Conservation (phyloP, 2,888 invertebrate genomes). For the Caenorhabditis auriculariae region DNA sequence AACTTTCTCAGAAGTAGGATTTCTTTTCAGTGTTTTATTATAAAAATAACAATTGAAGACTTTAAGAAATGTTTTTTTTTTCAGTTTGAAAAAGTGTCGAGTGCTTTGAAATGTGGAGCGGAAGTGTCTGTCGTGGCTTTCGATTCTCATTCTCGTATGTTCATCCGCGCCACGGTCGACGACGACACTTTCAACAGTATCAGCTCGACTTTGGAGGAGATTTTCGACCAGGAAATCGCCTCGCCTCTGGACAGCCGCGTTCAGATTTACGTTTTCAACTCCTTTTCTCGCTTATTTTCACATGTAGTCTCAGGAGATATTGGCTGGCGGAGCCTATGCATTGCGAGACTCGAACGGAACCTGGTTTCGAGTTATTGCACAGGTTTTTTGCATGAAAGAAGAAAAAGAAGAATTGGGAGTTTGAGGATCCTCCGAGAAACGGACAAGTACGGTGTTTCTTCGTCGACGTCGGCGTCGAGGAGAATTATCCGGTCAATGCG, state of each 20-base stretch:
- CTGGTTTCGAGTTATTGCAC: constrained; percentile 40
- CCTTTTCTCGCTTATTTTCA: constrained; percentile 1
- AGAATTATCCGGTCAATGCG: constrained; percentile 32
- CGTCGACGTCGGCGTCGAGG: constrained; percentile 42
- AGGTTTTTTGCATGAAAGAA: constrained; percentile 12
- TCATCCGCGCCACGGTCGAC: constrained; percentile 20
- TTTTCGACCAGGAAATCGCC: constrained; percentile 22
- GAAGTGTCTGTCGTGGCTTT: constrained; percentile 18
- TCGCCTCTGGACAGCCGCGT: constrained; percentile 27
- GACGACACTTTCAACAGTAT: constrained; percentile 27
- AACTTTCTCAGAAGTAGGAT: too few relatives aligned
- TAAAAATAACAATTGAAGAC: too few relatives aligned
- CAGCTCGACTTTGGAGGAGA: constrained; percentile 16
- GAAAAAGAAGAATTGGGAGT: neutral
- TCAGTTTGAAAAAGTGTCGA: constrained; percentile 8
- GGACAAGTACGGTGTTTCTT: constrained; percentile 41
- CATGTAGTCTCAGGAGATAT: constrained; percentile 30
- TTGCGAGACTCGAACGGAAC: constrained; percentile 41
- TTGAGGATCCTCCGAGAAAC: constrained; percentile 29
- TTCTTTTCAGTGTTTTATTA: too few relatives aligned
- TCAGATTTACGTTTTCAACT: constrained; percentile 44
- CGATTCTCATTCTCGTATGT: constrained; percentile 8
- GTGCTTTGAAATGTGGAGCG: constrained; percentile 8
- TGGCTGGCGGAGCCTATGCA: constrained; percentile 41
- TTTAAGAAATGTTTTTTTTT: neutral